Percentiles rank a stretch among this genome's conserved stretches.
Evolutionary conservation across 2,113 vertebrate species (phyloP).

Genomic region (Aramus guarauna): DNA sequence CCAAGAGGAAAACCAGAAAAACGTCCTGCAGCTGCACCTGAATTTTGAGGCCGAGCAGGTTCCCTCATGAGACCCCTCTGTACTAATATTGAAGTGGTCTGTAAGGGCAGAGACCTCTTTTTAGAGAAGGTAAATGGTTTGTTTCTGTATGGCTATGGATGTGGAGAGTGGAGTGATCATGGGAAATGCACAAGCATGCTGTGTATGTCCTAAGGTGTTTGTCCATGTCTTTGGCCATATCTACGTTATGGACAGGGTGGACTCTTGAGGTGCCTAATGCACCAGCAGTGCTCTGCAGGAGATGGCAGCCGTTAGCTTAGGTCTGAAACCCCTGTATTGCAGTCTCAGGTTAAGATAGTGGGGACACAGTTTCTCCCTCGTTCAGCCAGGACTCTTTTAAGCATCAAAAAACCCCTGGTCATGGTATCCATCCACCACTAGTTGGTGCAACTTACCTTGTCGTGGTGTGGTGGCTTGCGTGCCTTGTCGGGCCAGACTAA

Average conservation of each 20-base stretch:
- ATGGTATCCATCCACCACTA: background rate
- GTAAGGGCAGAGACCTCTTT: background rate
- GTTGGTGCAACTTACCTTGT: too few species aligned
- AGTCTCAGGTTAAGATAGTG: background rate
- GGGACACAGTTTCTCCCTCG: background rate
- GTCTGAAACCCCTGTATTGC: background rate
- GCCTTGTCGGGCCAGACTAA: too few species aligned
- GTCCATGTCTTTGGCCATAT: background rate
- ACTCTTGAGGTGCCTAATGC: background rate
- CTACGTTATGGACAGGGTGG: background rate
- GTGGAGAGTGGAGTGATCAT: background rate
- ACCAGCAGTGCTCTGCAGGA: background rate
- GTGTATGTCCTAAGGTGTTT: background rate
- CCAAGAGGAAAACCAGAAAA: background rate
- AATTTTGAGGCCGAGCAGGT: background rate
- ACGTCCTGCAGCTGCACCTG: background rate
- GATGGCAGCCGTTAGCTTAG: background rate
- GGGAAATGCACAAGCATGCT: background rate
- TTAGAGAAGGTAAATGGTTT: background rate
- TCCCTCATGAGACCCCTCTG: background rate
- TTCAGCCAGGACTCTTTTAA: background rate
- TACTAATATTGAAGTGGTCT: background rate
- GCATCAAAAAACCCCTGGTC: background rate
- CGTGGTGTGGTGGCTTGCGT: too few species aligned
- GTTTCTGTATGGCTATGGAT: background rate